Base-by-base conservation (phyloP, 2,113 vertebrate genomes). In the Myrmecophaga tridactyla region DNA sequence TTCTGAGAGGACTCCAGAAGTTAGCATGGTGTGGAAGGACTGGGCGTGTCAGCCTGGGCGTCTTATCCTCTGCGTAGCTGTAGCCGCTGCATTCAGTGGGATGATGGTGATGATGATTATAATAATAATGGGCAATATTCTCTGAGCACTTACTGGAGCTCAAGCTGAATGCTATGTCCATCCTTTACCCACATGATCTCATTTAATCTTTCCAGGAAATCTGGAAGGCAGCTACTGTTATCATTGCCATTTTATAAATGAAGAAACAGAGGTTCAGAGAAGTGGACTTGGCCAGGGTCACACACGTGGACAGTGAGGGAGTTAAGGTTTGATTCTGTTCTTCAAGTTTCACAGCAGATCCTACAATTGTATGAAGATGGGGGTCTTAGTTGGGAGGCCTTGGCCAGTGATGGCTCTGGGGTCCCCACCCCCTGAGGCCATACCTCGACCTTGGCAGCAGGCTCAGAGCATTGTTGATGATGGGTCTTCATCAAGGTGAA, bases 161-260 rank as follows among this genome's bases (percentile, higher is more conserved):
- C 41, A 51, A 63, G 53, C 25, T 4, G 12, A 86, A 89, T 81
- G 60, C 48, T 48, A 51, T 84, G 11, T 87, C 34, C 41, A 60
- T 67, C 84, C 56, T 84, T 95, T 90, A 87, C n/a, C 36, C 9
- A 41, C 20, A 7, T 80, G 62, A 88, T 78, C 31, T 72, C 48
- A 58, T 90, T 96, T 58, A 93, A 70, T 89, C 60, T 41, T 85
- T 62, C 58, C 84, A 43, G 56, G 29, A 83, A 69, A 27, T 70
- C 73, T 94, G 53, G 73, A 67, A 73, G 73, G 62, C 60, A 63
- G 67, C 43, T 82, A 51, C 31, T 18, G 14, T 29, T 53, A 10
- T 41, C 2, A 12, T 12, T 75, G 34, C 25, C 60, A 92, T 65
- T 73, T 94, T 81, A 23, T 58, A 90, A 75, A 36, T 85, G 73